phyloP scores from a whole-genome alignment of 1,140 invertebrate species.

The Danaus melanippus region DNA sequence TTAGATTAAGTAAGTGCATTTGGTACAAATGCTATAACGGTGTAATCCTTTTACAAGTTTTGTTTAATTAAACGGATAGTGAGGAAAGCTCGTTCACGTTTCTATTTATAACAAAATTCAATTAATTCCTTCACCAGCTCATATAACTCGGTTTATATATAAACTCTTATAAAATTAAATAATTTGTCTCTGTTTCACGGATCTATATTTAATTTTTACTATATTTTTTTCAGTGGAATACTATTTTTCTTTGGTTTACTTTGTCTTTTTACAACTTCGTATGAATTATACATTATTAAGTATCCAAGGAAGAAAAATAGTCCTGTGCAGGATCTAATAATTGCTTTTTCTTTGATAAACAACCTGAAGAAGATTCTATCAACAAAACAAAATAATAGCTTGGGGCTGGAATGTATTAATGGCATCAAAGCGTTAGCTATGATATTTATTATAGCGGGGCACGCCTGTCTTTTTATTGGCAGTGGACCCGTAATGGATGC shows the following conservation, averaged over 20 bases:
- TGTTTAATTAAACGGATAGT: constrained; percentile 1
- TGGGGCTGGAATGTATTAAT: constrained; percentile 76
- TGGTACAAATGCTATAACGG: too few relatives aligned
- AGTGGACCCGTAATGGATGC: constrained; percentile 77
- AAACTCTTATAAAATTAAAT: background rate
- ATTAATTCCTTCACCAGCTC: constrained; percentile 6
- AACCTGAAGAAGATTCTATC: constrained; percentile 75
- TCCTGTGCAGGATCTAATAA: constrained; percentile 51
- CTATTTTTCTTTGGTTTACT: constrained; percentile 46
- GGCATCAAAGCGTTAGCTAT: constrained; percentile 78
- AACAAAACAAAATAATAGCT: constrained; percentile 73
- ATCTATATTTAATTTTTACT: constrained; percentile 7
- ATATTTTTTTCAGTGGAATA: constrained; percentile 40
- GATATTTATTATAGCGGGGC: constrained; percentile 76
- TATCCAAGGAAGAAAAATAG: constrained; percentile 33
- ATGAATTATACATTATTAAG: constrained; percentile 46
- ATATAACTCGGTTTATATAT: constrained; percentile 20
- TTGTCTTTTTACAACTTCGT: constrained; percentile 51
- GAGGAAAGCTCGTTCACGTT: too few relatives aligned
- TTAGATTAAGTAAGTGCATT: too few relatives aligned
- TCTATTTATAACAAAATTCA: constrained; percentile 1
- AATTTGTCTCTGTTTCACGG: too few relatives aligned
- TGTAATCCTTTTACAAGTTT: background rate
- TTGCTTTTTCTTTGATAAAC: constrained; percentile 74
- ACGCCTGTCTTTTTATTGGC: constrained; percentile 76